phyloP scores from a whole-genome alignment of 2,888 invertebrate species.

The Brachyptera putata region DNA sequence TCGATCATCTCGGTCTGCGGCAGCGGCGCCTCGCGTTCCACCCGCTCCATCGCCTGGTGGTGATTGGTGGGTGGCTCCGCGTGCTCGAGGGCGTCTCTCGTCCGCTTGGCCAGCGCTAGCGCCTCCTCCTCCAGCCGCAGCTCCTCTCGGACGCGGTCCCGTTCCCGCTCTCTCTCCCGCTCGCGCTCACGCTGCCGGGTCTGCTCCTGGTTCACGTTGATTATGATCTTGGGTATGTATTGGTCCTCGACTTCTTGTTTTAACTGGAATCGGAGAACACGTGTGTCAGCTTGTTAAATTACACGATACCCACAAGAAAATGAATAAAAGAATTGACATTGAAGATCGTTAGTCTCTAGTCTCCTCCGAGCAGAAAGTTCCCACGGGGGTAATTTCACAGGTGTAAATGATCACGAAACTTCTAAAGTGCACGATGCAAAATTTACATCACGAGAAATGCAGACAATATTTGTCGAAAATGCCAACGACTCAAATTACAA shows the following conservation, averaged over 20 bases:
- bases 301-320: no score
- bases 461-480: no score
- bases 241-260: conserved; percentile 70
- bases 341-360: no score
- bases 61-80: background rate
- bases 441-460: no score
- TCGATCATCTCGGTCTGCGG: conserved; percentile 28
- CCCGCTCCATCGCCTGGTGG: background rate
- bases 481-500: no score
- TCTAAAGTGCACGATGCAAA: no score
- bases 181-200: conserved; percentile 41
- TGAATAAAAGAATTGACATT: no score
- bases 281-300: no score
- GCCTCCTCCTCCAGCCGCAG: conserved; percentile 41
- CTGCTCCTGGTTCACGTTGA: conserved; percentile 51
- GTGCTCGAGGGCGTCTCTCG: conserved; percentile 29
- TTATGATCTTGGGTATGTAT: conserved; percentile 77
- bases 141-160: conserved; percentile 52
- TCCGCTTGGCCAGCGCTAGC: conserved; percentile 34
- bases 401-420: no score
- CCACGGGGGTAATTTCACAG: no score
- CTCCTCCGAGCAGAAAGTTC: no score
- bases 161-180: conserved; percentile 43
- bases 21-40: conserved; percentile 35
- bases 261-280: no score